Percentiles rank a stretch among this genome's conserved stretches.
Conservation (phyloP, 2,888 invertebrate genomes). For the Galerucella nymphaeae region DNA sequence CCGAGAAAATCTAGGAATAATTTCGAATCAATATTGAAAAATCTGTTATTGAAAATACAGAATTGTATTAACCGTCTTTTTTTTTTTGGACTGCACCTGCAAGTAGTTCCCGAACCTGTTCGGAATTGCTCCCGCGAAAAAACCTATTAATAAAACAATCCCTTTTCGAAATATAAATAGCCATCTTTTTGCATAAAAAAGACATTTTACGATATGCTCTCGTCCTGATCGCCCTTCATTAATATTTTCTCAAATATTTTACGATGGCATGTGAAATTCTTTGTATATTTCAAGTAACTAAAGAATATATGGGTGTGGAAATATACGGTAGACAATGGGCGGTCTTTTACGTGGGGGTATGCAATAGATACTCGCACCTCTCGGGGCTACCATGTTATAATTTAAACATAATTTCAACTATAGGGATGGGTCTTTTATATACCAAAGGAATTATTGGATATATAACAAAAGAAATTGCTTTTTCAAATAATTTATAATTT, state of each 20-base stretch:
- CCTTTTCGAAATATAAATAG: no score
- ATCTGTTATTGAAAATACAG: no score
- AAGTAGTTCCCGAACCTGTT: no score
- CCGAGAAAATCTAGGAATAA: no score
- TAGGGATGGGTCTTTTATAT: constrained; percentile 28
- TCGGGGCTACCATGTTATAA: constrained; percentile 47
- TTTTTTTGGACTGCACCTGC: no score
- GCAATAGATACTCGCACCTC: constrained; percentile 46
- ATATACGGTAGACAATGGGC: constrained; percentile 42
- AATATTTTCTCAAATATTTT: constrained; percentile 17
- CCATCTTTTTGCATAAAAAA: neutral
- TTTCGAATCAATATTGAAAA: no score
- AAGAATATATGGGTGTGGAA: constrained; percentile 47
- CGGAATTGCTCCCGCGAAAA: no score
- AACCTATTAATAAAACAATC: no score
- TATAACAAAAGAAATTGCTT: neutral
- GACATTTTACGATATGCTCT: neutral
- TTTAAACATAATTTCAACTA: constrained; percentile 30
- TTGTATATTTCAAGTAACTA: constrained; percentile 17
- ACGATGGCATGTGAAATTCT: constrained; percentile 21
- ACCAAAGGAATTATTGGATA: constrained; percentile 29
- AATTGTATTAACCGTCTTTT: no score
- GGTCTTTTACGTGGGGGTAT: constrained; percentile 48
- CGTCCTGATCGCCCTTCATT: neutral
- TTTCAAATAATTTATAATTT: no score